phyloP scores from a whole-genome alignment of 2,888 invertebrate genomes.

The Drepana falcataria region DNA sequence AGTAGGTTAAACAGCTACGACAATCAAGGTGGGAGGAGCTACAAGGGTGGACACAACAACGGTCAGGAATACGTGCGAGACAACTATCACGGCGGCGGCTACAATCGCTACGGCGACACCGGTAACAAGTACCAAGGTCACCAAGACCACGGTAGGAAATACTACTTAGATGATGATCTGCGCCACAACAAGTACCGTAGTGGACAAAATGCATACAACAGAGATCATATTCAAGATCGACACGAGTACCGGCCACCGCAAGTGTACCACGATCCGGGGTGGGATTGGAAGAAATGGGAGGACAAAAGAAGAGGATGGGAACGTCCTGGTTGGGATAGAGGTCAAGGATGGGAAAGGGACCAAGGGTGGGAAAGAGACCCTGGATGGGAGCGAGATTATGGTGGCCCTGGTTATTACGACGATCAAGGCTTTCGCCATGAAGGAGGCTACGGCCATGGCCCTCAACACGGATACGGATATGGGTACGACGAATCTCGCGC shows the following conservation, averaged over 20 bases:
- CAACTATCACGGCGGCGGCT: conserved; percentile 57
- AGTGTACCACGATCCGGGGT: conserved; percentile 27
- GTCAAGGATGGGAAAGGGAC: conserved; percentile 37
- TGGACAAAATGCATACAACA: conserved; percentile 55
- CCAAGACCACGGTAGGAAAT: conserved; percentile 66
- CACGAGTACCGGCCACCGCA: conserved; percentile 47
- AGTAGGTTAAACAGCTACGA: conserved; percentile 60
- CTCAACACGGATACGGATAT: conserved; percentile 61
- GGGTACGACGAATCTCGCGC: conserved; percentile 60
- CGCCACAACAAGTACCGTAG: conserved; percentile 63
- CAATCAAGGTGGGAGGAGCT: conserved; percentile 60
- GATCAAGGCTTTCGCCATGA: conserved; percentile 60
- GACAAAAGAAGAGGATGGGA: conserved; percentile 21
- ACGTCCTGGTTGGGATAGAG: conserved; percentile 36
- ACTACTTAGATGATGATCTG: conserved; percentile 63
- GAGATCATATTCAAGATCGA: conserved; percentile 53
- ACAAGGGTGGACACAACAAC: conserved; percentile 64
- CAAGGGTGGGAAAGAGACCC: conserved; percentile 36
- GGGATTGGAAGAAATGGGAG: conserved; percentile 24
- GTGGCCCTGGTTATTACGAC: conserved; percentile 64
- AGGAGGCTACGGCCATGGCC: conserved; percentile 61
- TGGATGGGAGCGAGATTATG: conserved; percentile 54
- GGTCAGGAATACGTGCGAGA: conserved; percentile 60
- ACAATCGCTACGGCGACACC: conserved; percentile 58
- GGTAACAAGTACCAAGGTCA: conserved; percentile 59